Evolutionary conservation across 1,140 invertebrate species (phyloP).

Genomic region (Nymphalis io): DNA sequence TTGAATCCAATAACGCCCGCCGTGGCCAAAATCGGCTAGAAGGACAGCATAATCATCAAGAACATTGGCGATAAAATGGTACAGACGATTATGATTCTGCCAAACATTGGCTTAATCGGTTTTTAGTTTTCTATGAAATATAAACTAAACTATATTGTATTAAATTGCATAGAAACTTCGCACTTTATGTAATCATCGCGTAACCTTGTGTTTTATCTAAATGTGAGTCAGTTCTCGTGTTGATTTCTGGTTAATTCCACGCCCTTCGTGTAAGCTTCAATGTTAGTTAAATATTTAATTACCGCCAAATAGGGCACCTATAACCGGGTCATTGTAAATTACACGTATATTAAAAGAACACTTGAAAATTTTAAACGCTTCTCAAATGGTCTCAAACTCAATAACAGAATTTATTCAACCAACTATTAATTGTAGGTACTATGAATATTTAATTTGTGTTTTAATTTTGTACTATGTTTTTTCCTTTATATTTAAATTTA

Average conservation of each 20-base stretch:
- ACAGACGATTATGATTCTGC: no score
- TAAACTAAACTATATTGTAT: not conserved
- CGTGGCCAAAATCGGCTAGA: no score
- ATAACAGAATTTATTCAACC: not conserved
- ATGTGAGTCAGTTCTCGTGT: slow-evolving; percentile 52
- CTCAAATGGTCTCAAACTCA: not conserved
- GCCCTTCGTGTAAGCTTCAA: slow-evolving; percentile 54
- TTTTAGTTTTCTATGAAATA: no score
- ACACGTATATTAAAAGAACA: not conserved
- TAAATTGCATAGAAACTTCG: not conserved
- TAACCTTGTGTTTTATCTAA: slow-evolving; percentile 62
- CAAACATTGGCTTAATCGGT: no score
- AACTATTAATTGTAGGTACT: no score
- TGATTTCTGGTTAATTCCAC: slow-evolving; percentile 46
- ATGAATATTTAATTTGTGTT: no score
- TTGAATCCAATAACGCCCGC: no score
- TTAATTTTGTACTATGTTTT: no score
- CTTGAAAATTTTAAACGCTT: not conserved
- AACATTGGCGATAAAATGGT: no score
- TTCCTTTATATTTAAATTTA: no score
- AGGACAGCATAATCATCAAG: no score
- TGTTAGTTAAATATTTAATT: slow-evolving; percentile 49
- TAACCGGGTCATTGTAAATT: slow-evolving; percentile 20
- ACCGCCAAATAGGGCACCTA: slow-evolving; percentile 40
- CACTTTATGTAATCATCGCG: not conserved